Evolutionary conservation across 2,888 invertebrate species (phyloP), one percentile per base, ranked within the genome.

Genomic region (Danaus chrysippus): DNA sequence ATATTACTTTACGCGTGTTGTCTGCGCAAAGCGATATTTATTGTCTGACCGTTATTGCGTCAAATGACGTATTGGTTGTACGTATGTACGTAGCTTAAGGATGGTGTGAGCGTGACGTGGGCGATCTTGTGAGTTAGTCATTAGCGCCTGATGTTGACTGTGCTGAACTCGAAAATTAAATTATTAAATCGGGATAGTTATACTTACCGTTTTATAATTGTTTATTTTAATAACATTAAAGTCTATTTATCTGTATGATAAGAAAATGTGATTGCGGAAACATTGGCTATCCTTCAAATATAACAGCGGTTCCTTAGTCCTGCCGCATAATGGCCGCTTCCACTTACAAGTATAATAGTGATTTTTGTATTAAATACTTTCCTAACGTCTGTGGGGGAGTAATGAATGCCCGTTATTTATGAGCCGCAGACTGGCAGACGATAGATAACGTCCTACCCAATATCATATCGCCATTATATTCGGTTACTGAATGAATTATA

Each of bases 1-100:
- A 91, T 91, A 91, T 91, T 91, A 91, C 91, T 89, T 88, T 89
- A 86, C 87, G 89, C 86, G 83, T 88, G 90, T 89, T 91, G 91
- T 91, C 91, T 91, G 88, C 83, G 86, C 87, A 89, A 91, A 91
- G 84, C 85, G 83, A 88, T 90, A 91, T 91, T 91, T 91, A 91
- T 91, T 82, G 89, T 87, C 87, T 86, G 88, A 84, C 90, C 88
- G 86, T 91, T 90, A 91, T 89, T 91, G 87, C 91, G 82, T 84
- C 85, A 79, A 88, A 91, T 91, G 91, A 91, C 87, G 88, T 87
- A 91, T 90, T 83, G 87, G 81, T 76, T 73, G 81, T 80, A 82
- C 86, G 85, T 83, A 86, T 81, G 82, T 81, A 78, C 79, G 82
- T 78, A 79, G 75, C 80, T 83, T 82, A 83, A 78, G 79, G 72